Evolutionary conservation across 1,140 invertebrate species (phyloP), one percentile per base, ranked within the genome.

Genomic region (Aphaenogaster ashmeadi): DNA sequence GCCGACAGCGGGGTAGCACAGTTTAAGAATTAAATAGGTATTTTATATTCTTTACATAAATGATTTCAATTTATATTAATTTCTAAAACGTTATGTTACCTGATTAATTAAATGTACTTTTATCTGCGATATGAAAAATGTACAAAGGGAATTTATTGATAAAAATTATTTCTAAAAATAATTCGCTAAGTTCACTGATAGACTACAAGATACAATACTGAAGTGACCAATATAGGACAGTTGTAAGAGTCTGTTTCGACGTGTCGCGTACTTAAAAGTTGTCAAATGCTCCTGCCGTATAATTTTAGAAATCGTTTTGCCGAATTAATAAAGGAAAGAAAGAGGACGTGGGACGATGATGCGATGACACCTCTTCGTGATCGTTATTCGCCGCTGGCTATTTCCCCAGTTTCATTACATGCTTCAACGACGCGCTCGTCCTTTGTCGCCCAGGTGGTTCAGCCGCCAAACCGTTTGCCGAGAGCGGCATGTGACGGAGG

Each of bases 351-450:
- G n/a, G 3, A 41, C 27, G 18, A 58, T 71, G 18, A 72, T 18
- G 52, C 21, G 11, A 47, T 27, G 54, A 75, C 80, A 27, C 41
- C 69, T 84, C 13, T 71, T 62, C 56, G 54, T 27, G 69, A 75
- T 47, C 27, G 18, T 18, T 47, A 72, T 47, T 58, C 47, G 47
- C 83, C 36, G n/a, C 15, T 11, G 62, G 64, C 38, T 58, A 75
- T 86, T 52, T 60, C 15, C 9, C 6, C 41, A 72, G 81, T 89
- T 89, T 86, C 58, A 89, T 89, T 89, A 89, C 62, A 89, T 56
- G 27, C 27, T 62, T 36, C 72, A 88, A 86, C 33, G 71, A 33
- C 18, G n/a, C 9, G 9, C 47, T 64, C 6, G 50, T 81, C 77
- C 74, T 89, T 79, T 86, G 66, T 89, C 78, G 54, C 18, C 21